Evolutionary conservation across 2,888 invertebrate genomes (phyloP), one percentile per base, ranked within the genome.

Genomic region (Syritta pipiens): DNA sequence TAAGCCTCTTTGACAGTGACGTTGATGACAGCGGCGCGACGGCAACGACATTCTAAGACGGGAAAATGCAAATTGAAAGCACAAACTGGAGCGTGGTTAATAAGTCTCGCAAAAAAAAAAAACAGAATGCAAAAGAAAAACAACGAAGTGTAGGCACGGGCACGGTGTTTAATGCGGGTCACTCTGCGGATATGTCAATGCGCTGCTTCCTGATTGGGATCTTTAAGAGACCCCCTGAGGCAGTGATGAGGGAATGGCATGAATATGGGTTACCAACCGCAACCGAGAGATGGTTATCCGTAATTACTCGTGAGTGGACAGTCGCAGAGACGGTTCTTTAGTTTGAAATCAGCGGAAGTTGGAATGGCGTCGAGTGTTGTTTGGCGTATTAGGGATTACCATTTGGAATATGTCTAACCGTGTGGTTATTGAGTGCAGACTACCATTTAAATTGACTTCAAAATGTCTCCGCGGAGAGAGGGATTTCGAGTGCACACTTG

Each of bases 181-280:
- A 74, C 49, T 51, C 49, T 32, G 35, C 62, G 60, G 79, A 79
- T 62, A 62, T 67, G 60, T 62, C 60, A 79, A 67, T 57, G 60
- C 17, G 49, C 51, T 68, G 62, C 37, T 79, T 79, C 79, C 79
- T 60, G 35, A 74, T 67, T 79, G 30, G 72, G 42, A 57, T 74
- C 42, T 51, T 46, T 9, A 30, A 60, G 42, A 59, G 32, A 48
- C 49, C n/a, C 20, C 26, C 55, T 14, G 35, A 37, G 37, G 40
- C n/a, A 44, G 14, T 37, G 44, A 35, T 28, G 51, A 49, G 63
- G 37, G 14, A 59, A 59, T 26, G n/a, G n/a, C n/a, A 24, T 51
- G 57, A 44, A 46, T 37, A 71, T 76, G 57, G 69, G 28, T 26
- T 60, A 40, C 19, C 48, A 49, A 49, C 57, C 51, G 12, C 44